Base-by-base conservation (phyloP, 2,888 invertebrate genomes). In the Hedychridium roseum region DNA sequence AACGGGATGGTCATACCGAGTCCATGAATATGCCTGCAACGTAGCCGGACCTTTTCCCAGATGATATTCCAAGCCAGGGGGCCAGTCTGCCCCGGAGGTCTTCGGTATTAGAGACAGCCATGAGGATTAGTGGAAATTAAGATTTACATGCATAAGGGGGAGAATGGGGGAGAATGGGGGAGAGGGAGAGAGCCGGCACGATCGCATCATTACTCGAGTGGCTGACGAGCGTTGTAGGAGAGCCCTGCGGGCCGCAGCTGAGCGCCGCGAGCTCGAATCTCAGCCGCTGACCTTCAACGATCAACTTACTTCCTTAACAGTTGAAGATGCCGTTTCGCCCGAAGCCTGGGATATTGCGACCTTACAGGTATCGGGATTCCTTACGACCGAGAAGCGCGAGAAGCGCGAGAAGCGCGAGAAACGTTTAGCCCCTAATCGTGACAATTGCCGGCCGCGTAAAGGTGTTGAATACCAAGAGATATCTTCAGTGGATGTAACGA, bases 171-270 rank as follows among this genome's bases (percentile, higher is more conserved):
- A n/a, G n/a, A n/a, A n/a, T n/a, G n/a, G n/a, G n/a, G n/a, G n/a
- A n/a, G n/a, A n/a, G n/a, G n/a, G n/a, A n/a, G n/a, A n/a, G n/a
- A n/a, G 23, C 37, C 38, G 15, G 28, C 14, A 30, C 45, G 54
- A 62, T 66, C 64, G 53, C 59, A 48, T 66, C 60, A 66, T 68
- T 67, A 66, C 50, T 54, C 49, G 55, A 52, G 45, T 47, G 54
- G 30, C 48, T 50, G 32, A 42, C 12, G 38, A 16, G 26, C 4
- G 42, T 27, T 31, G 31, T 21, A 39, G 34, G 38, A 37, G 36
- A n/a, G 15, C 4, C 30, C 21, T 17, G 21, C 32, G 15, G 18
- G 20, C 15, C 11, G n/a, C n/a, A n/a, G n/a, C n/a, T n/a, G n/a
- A n/a, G n/a, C 42, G 21, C 12, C 39, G 32, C 28, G 41, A 46